Conservation (phyloP, 2,797 vertebrate genomes). For the Dryobates pubescens region DNA sequence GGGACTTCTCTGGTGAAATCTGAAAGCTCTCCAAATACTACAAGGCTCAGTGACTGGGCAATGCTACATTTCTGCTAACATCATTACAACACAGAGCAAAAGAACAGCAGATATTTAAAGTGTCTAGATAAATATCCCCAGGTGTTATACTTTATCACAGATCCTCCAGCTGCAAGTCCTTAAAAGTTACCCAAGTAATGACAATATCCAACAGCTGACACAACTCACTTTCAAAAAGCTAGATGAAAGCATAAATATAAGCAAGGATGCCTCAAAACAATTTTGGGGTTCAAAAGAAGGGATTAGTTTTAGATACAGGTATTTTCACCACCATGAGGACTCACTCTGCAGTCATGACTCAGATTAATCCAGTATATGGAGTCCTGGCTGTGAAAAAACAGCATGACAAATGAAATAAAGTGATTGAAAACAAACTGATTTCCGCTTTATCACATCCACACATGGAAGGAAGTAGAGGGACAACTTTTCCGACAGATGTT, state of each 20-base stretch:
- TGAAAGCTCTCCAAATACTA: background rate
- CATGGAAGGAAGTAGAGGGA: background rate
- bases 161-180: background rate
- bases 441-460: background rate
- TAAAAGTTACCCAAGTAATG: background rate
- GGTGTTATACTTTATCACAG: background rate
- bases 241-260: background rate
- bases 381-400: background rate
- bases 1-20: background rate
- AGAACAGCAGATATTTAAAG: background rate
- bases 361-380: background rate
- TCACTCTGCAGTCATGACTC: background rate
- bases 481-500: background rate
- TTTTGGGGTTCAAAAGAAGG: background rate
- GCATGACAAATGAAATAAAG: background rate
- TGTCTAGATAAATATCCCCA: background rate
- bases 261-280: background rate
- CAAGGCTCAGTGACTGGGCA: background rate
- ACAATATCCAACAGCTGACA: background rate
- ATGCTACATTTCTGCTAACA: background rate
- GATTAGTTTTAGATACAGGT: background rate
- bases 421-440: background rate
- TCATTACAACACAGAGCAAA: background rate
- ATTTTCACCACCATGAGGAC: background rate
- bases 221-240: background rate